These are phyloP conservation scores for Daboia siamensis DNA, from an alignment of 2,113 vertebrate species.

Conservation along the genomic window DNA sequence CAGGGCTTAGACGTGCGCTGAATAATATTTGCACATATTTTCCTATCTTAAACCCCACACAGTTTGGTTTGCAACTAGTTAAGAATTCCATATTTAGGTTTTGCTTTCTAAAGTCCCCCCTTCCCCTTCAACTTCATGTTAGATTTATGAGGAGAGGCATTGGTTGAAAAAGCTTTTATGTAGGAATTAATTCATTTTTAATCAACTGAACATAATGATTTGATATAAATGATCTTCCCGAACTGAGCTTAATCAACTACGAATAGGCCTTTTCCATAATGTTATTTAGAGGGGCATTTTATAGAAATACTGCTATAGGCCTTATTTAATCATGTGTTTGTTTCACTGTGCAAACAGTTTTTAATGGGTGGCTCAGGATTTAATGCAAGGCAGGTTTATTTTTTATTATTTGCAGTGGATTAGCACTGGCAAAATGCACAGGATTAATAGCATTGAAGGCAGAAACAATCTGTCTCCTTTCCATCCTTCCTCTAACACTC, in stretches of 20 bases:
- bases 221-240: conserved; percentile 71
- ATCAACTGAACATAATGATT: conserved; percentile 65
- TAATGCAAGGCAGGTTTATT: conserved; percentile 53
- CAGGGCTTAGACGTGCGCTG: not conserved
- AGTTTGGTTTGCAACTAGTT: not conserved
- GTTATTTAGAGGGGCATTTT: conserved; percentile 70
- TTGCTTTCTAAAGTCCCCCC: not conserved
- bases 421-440: conserved; percentile 37
- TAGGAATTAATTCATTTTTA: conserved; percentile 74
- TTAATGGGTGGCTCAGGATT: conserved; percentile 37
- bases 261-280: conserved; percentile 62
- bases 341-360: conserved; percentile 65
- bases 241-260: conserved; percentile 65
- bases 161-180: conserved; percentile 47
- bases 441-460: conserved; percentile 42
- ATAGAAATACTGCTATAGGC: conserved; percentile 68
- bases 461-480: conserved; percentile 47
- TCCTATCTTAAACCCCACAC: not conserved
- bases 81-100: not conserved
- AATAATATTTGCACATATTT: not conserved
- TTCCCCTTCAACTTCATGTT: not conserved
- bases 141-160: conserved; percentile 1
- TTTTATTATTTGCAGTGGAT: conserved; percentile 51
- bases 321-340: conserved; percentile 74
- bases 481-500: not conserved